These are phyloP conservation scores for Papilio gigon DNA, from an alignment of 2,888 invertebrate genomes.

Conservation along the genomic window DNA sequence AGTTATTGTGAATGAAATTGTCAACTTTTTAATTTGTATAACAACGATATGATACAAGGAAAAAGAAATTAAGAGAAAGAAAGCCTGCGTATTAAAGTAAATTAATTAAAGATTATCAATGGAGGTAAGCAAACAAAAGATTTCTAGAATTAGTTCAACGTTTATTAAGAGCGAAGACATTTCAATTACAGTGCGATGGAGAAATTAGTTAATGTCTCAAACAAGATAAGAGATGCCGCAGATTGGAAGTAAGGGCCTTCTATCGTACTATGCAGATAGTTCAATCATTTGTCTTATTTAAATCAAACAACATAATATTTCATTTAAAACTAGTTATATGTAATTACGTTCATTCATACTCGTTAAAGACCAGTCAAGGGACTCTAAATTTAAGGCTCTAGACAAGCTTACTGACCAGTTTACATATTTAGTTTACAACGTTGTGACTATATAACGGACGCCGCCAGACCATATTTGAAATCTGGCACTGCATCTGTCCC, in stretches of 20 bases:
- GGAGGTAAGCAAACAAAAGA: neutral
- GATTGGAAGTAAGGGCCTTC: neutral
- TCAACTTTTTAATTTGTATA: too few relatives aligned
- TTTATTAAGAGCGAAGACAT: constrained; percentile 10
- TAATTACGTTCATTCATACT: too few relatives aligned
- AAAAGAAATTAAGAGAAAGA: neutral
- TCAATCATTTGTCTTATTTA: neutral
- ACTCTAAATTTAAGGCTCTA: too few relatives aligned
- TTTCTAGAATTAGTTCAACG: neutral
- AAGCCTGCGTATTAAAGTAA: neutral
- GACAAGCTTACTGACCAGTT: too few relatives aligned
- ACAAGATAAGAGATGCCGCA: constrained; percentile 14
- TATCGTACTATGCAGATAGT: constrained; percentile 5
- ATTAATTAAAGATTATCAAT: constrained; percentile 2
- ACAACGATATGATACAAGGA: neutral
- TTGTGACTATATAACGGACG: too few relatives aligned
- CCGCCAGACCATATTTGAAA: too few relatives aligned
- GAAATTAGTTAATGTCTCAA: constrained; percentile 13
- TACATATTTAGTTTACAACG: too few relatives aligned
- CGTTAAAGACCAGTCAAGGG: too few relatives aligned
- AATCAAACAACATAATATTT: neutral
- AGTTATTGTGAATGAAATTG: too few relatives aligned
- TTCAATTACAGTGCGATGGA: constrained; percentile 4
- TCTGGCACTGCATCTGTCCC: too few relatives aligned
- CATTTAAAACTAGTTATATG: too few relatives aligned